phyloP scores from a whole-genome alignment of 2,888 invertebrate genomes.

The Conchocele bisecta region DNA sequence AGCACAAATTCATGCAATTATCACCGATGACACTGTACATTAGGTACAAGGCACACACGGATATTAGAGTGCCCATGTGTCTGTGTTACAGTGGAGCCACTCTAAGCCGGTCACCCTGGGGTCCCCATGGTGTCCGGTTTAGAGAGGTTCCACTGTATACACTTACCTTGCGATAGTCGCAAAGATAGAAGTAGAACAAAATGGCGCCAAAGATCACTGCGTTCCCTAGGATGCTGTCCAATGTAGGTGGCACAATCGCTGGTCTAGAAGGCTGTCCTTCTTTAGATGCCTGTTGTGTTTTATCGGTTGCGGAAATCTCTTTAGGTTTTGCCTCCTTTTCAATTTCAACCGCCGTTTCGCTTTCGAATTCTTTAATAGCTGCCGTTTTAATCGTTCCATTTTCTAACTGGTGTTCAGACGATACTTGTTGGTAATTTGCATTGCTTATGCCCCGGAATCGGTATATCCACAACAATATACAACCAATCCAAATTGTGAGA shows the following conservation, averaged over 20 bases:
- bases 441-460: neutral
- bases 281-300: neutral
- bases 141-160: too few species aligned
- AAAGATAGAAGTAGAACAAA: constrained; percentile 68
- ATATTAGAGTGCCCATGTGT: too few species aligned
- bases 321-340: constrained; percentile 4
- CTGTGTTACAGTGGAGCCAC: too few species aligned
- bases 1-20: too few species aligned
- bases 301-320: neutral
- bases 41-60: too few species aligned
- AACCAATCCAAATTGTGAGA: constrained; percentile 41
- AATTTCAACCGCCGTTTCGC: neutral
- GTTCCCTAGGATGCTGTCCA: constrained; percentile 56
- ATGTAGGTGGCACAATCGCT: constrained; percentile 49
- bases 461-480: constrained; percentile 37
- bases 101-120: too few species aligned
- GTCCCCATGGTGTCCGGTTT: too few species aligned
- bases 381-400: neutral
- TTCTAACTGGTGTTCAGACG: neutral
- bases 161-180: constrained; percentile 73
- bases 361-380: neutral
- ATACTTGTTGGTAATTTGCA: neutral
- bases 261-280: neutral
- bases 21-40: too few species aligned
- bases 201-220: constrained; percentile 62